These are phyloP conservation scores for Hippocampus kuda DNA, from an alignment of 2,797 vertebrate genomes.

Conservation along the genomic window DNA sequence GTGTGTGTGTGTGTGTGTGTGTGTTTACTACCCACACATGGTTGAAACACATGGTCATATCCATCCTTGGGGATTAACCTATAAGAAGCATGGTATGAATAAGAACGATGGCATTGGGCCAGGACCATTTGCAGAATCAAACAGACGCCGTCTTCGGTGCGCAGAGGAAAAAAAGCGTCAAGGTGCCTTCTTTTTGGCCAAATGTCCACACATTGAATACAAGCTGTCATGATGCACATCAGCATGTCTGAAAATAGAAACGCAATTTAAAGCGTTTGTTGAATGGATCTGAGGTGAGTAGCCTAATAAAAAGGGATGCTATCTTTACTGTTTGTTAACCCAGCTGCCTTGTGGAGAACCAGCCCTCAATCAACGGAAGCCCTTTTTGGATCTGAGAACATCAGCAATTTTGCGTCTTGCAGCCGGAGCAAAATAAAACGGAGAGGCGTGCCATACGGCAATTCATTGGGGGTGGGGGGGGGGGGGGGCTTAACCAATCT, in stretches of 20 bases:
- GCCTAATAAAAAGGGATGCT: not conserved
- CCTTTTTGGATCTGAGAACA: constrained; percentile 3
- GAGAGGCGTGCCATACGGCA: constrained; percentile 22
- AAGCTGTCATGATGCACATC: not conserved
- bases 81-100: not conserved
- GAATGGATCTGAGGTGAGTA: not conserved
- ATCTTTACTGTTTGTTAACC: constrained; percentile 7
- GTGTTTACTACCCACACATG: constrained; percentile 3
- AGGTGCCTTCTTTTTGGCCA: not conserved
- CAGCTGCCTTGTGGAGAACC: constrained; percentile 5
- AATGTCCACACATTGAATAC: constrained; percentile 1
- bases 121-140: not conserved
- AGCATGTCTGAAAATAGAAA: not conserved
- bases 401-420: constrained; percentile 25
- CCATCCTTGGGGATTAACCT: not conserved
- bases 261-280: not conserved
- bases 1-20: not conserved
- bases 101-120: not conserved
- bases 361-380: constrained; percentile 3
- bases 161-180: not conserved
- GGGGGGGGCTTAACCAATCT: constrained; percentile 26
- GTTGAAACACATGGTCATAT: not conserved
- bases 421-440: constrained; percentile 22
- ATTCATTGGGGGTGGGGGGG: constrained; percentile 11
- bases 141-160: not conserved